Evolutionary conservation across 2,888 invertebrate species (phyloP), one percentile per base, ranked within the genome.

Genomic region (Heliconius ismenius): DNA sequence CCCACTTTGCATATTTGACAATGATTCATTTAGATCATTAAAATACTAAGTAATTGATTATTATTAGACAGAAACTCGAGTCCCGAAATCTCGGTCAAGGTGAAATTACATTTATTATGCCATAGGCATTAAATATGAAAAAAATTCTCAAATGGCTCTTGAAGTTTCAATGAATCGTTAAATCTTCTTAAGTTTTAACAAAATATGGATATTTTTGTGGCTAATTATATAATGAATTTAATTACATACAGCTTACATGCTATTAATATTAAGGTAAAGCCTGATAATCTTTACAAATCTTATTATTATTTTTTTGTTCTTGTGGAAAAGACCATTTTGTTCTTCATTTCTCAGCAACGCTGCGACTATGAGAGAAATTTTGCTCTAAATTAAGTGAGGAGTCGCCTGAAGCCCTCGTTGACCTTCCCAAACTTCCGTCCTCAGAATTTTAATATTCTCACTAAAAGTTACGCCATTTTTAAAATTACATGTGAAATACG

Each of bases 21-120:
- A 67, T 67, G 6, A 67, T 43, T 67, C 24, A 67, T 43, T 67
- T 67, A 67, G 67, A 67, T 67, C 67, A 67, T 67, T 67, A 43
- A 67, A 39, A 67, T 39, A 26, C 6, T 67, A 43, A 24, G 4
- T 67, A 67, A 67, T 67, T 67, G 67, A 9, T 67, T 67, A 24
- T 67, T 24, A 67, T 24, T 39, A 24, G 36, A 36, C 21, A 26
- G 15, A 67, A 24, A 15, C 3, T 39, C 24, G 15, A 39, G 21
- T 65, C 1, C 24, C 2, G 13, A 26, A 43, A 39, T 43, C 9
- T 67, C 24, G 67, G 39, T 43, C 67, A 43, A 67, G 67, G 67
- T 67, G 15, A 15, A 39, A 67, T 24, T 7, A 9, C 18, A 67
- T 39, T 24, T 39, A 15, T 39, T 24, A 65, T 36, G 36, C 11